A percentile compares a stretch with the other conserved stretches of the same genome.
Evolutionary conservation across 2,113 vertebrate species (phyloP).

Genomic region (Thalassoma bifasciatum): DNA sequence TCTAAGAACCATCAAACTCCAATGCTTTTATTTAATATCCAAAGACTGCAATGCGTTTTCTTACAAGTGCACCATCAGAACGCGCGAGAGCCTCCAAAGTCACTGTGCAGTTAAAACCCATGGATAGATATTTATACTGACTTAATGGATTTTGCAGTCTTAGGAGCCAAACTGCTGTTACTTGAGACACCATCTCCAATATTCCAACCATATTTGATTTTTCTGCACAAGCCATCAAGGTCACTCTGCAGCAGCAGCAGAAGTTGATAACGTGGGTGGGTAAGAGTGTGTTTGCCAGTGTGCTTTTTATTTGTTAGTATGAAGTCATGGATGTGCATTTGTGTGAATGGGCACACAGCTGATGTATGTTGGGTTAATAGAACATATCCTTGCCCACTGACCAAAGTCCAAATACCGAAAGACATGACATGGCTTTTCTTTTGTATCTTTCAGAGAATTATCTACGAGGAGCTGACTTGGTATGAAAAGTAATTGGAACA

Average conservation of each 20-base stretch:
- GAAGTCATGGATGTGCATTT: slow-evolving; percentile 10
- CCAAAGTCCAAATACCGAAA: too few relatives aligned
- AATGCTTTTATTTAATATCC: neutral
- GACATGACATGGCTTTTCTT: too few relatives aligned
- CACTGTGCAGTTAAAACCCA: neutral
- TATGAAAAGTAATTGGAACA: neutral
- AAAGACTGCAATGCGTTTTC: neutral
- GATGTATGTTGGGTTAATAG: neutral
- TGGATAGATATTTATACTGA: neutral
- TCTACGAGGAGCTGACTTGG: too few relatives aligned
- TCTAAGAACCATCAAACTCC: neutral
- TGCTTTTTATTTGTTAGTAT: neutral
- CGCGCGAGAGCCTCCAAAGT: neutral
- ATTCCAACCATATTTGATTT: neutral
- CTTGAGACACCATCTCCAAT: neutral
- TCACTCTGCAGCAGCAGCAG: slow-evolving; percentile 1
- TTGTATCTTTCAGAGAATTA: too few relatives aligned
- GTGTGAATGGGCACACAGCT: neutral
- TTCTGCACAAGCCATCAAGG: slow-evolving; percentile 5
- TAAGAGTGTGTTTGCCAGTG: neutral
- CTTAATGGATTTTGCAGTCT: neutral
- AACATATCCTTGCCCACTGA: neutral
- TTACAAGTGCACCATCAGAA: neutral
- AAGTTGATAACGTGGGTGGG: slow-evolving; percentile 11
- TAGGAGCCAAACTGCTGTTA: neutral